phyloP scores from a whole-genome alignment of 2,888 invertebrate species.

The Chloroclystis v-ata region DNA sequence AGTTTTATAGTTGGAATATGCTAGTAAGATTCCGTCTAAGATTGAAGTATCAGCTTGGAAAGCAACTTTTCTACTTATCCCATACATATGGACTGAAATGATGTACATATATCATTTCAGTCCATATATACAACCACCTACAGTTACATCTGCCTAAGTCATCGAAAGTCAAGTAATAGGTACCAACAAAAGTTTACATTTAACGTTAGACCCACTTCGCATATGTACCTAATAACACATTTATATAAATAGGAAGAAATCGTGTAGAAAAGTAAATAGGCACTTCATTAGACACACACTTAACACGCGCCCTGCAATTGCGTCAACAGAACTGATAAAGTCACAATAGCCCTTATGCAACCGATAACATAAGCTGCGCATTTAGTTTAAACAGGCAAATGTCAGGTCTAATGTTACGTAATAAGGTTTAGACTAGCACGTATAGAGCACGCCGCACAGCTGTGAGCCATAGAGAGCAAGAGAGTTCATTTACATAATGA shows the following conservation, averaged over 20 bases:
- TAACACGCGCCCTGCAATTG: slow-evolving; percentile 34
- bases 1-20: too few relatives aligned
- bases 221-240: too few relatives aligned
- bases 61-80: too few relatives aligned
- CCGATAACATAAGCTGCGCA: slow-evolving; percentile 59
- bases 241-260: background rate
- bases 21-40: too few relatives aligned
- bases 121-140: too few relatives aligned
- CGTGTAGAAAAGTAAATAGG: background rate
- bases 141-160: too few relatives aligned
- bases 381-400: slow-evolving; percentile 35
- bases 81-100: too few relatives aligned
- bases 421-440: slow-evolving; percentile 37
- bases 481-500: slow-evolving; percentile 57
- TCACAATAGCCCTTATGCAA: slow-evolving; percentile 67
- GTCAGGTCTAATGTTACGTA: slow-evolving; percentile 29
- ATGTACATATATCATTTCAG: too few relatives aligned
- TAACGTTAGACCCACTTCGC: background rate
- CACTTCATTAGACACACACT: background rate
- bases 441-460: slow-evolving; percentile 44
- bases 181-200: too few relatives aligned
- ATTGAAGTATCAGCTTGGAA: too few relatives aligned
- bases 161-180: too few relatives aligned
- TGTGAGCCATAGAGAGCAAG: too few relatives aligned
- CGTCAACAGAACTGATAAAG: slow-evolving; percentile 57